Evolutionary conservation across 2,113 vertebrate genomes (phyloP).

Genomic region (Rynchops niger): DNA sequence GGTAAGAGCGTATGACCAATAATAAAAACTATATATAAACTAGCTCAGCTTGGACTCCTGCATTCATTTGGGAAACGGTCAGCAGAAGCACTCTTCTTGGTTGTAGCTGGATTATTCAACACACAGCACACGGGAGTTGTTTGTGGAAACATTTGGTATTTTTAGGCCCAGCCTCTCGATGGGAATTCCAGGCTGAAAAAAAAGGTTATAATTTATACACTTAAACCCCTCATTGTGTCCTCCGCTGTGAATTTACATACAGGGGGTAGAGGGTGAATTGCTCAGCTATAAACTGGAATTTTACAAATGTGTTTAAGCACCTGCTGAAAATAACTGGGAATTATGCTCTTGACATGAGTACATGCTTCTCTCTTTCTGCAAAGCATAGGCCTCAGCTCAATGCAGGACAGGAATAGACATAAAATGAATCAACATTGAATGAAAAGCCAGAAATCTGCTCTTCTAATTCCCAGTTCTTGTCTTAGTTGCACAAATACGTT

Average conservation of each 20-base stretch:
- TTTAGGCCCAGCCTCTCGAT: slow-evolving; percentile 33
- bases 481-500: background rate
- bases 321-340: slow-evolving; percentile 31
- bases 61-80: background rate
- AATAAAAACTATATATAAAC: slow-evolving; percentile 17
- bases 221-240: background rate
- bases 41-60: background rate
- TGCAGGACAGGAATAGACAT: background rate
- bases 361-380: background rate
- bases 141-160: slow-evolving; percentile 52
- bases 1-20: background rate
- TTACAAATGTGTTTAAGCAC: slow-evolving; percentile 25
- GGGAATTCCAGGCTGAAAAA: slow-evolving; percentile 36
- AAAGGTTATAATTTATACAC: slow-evolving; percentile 10
- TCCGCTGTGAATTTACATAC: background rate
- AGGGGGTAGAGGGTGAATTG: background rate
- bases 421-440: background rate
- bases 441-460: slow-evolving; percentile 1
- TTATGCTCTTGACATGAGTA: slow-evolving; percentile 39
- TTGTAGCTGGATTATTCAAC: slow-evolving; percentile 14
- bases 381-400: background rate
- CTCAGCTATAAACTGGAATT: slow-evolving; percentile 6
- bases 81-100: background rate
- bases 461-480: background rate
- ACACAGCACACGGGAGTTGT: background rate